phyloP scores from a whole-genome alignment of 2,113 vertebrate species.

The Scomber colias region DNA sequence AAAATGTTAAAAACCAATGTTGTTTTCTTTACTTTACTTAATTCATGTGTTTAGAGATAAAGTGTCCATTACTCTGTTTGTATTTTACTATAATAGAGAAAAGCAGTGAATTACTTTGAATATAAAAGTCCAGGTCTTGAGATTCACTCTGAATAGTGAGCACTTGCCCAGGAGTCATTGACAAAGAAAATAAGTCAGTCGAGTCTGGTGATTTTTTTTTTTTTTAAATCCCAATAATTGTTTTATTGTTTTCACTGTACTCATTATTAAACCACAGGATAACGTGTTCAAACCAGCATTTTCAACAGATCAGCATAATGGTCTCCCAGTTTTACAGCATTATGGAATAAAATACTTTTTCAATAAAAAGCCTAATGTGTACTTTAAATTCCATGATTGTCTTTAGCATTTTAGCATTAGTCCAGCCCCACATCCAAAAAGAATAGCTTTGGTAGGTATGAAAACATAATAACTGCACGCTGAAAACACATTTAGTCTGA shows the following conservation, averaged over 20 bases:
- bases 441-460: slow-evolving; percentile 44
- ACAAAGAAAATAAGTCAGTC: slow-evolving; percentile 3
- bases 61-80: not conserved
- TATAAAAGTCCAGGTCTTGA: not conserved
- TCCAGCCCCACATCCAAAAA: slow-evolving; percentile 20
- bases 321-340: slow-evolving; percentile 71
- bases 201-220: slow-evolving; percentile 20
- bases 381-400: slow-evolving; percentile 68
- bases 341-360: slow-evolving; percentile 23
- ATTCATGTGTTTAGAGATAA: not conserved
- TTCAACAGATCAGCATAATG: slow-evolving; percentile 44
- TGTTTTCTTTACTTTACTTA: not conserved
- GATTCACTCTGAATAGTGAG: not conserved
- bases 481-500: slow-evolving; percentile 33
- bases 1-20: slow-evolving; percentile 15
- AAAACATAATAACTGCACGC: slow-evolving; percentile 31
- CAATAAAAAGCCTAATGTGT: slow-evolving; percentile 15
- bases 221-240: slow-evolving; percentile 55
- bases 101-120: not conserved
- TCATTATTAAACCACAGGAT: slow-evolving; percentile 53
- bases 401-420: slow-evolving; percentile 37
- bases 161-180: not conserved
- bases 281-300: slow-evolving; percentile 62
- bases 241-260: slow-evolving; percentile 65
- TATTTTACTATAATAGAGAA: not conserved